Conservation (phyloP, 1,140 invertebrate species). For the Ostrea edulis region DNA sequence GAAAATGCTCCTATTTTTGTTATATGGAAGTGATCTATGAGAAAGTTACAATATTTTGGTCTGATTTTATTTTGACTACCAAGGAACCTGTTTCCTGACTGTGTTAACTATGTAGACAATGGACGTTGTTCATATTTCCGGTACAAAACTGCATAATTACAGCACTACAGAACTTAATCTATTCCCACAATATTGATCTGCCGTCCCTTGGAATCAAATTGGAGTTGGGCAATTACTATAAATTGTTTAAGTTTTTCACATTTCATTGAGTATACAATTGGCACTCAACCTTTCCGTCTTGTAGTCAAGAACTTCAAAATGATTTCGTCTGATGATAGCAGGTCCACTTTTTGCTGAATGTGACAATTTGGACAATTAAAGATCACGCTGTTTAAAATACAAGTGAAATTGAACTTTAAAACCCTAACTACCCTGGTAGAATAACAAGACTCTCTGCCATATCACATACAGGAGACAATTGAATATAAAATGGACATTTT, state of each 20-base stretch:
- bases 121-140: neutral
- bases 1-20: no score
- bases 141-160: neutral
- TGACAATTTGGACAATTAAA: neutral
- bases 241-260: conserved; percentile 10
- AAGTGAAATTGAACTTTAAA: conserved; percentile 20
- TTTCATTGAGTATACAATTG: neutral
- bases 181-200: conserved; percentile 9
- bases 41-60: no score
- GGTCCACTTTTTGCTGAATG: neutral
- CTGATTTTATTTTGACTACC: conserved; percentile 13
- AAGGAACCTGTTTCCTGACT: neutral
- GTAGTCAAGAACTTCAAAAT: conserved; percentile 6
- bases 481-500: neutral
- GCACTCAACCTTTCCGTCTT: neutral
- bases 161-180: neutral
- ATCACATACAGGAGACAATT: neutral
- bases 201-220: neutral
- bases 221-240: neutral
- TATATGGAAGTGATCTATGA: no score
- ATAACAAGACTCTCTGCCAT: neutral
- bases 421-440: neutral
- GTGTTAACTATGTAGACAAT: neutral
- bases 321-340: neutral
- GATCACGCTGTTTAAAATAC: neutral